A percentile compares a stretch with the other conserved stretches of the same genome.
phyloP scores from a whole-genome alignment of 2,113 vertebrate genomes.

The Nannospalax galili region DNA sequence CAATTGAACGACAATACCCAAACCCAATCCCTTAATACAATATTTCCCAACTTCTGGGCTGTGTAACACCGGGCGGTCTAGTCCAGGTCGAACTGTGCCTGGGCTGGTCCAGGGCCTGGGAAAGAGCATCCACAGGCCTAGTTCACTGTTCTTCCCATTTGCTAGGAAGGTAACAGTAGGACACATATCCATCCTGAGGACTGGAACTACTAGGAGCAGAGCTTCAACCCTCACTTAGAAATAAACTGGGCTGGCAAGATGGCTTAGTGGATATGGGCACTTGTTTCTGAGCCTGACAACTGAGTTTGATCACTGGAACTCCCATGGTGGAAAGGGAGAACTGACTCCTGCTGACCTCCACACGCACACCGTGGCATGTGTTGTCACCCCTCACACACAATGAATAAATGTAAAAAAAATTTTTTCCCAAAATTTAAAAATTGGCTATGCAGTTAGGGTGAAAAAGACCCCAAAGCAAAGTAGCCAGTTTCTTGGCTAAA shows the following conservation, averaged over 20 bases:
- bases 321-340: not conserved
- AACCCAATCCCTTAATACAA: not conserved
- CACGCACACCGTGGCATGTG: not conserved
- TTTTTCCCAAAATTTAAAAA: too few species aligned
- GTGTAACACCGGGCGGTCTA: rapidly evolving
- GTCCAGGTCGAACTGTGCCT: not conserved
- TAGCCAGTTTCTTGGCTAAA: too few species aligned
- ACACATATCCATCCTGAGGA: not conserved
- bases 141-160: not conserved
- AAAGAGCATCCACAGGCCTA: too few species aligned
- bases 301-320: not conserved
- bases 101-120: not conserved
- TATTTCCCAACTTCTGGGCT: not conserved
- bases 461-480: too few species aligned
- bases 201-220: too few species aligned
- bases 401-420: not conserved
- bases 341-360: not conserved
- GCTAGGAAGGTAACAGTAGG: not conserved
- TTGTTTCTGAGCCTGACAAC: not conserved
- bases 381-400: not conserved
- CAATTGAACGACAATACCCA: not conserved
- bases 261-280: too few species aligned
- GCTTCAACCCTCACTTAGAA: not conserved
- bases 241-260: not conserved
- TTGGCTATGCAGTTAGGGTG: too few species aligned